Base-by-base conservation (phyloP, 2,797 vertebrate genomes). In the Nyctibius grandis region DNA sequence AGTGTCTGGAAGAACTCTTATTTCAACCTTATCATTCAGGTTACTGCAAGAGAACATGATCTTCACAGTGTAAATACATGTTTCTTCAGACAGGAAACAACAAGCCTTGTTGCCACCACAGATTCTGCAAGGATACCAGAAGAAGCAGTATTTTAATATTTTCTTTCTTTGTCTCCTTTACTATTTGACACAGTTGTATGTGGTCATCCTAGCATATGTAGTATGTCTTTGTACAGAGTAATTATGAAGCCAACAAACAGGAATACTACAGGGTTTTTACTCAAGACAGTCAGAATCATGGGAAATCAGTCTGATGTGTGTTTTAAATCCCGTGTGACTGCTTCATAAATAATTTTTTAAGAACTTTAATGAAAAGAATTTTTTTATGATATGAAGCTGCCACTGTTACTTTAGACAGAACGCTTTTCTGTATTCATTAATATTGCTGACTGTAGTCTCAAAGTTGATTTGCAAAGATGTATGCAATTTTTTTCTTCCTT, bases 361-460 rank as follows among this genome's bases (percentile, higher is more conserved):
- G 40, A 67, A 50, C 42, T 40, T 28, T 34, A 86, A 88, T 69
- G 63, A 88, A 90, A 85, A 88, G 2, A 56, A 11, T 4, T 85
- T 82, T 89, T 94, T 69, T 76, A 87, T 74, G 8, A n/a, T 77
- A 8, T 9, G 67, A 70, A 83, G 56, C 67, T 94, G 28, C 64
- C 40, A 20, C 64, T 87, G 54, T 90, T 93, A 60, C 38, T 72
- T 89, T 84, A 91, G 74, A 77, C 38, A 87, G 77, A 63, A 88
- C 36, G 11, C 44, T 94, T 93, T 85, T 86, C 77, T 87, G 9
- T 68, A 12, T 87, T 93, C 78, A 80, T 93, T 87, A 93, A 87
- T 93, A 89, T 74, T 94, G 84, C 91, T 93, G 91, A 80, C 91
- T 95, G 29, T 85, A 93, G 72, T 93, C 59, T 86, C 85, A 48